Base-by-base conservation (phyloP, 1,140 invertebrate genomes). In the Tetraneura akinire region DNA sequence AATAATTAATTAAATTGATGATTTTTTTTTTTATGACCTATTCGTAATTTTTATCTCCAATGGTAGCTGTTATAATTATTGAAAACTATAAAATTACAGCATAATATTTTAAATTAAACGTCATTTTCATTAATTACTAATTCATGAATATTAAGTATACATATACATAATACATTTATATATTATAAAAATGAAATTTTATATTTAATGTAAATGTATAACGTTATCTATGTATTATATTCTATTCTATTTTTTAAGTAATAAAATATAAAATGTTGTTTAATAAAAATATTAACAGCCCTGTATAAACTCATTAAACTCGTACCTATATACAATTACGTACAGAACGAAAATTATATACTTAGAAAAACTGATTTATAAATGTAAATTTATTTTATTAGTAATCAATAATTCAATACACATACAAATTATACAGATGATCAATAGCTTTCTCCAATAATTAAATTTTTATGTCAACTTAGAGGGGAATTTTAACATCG, bases 151-250 rank as follows among this genome's bases (percentile, higher is more conserved):
- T n/a, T 49, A 49, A 2, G 47, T 49, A 49, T 49, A 11, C 14
- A 49, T 4, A 11, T 49, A 49, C 13, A 8, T 49, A 51, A 18
- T 18, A 51, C 5, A 18, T 51, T 16, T 51, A 51, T 6, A 3
- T n/a, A n/a, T n/a, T 53, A 53, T 53, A 53, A 66, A 66, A 66
- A 21, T 10, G 18, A 13, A 32, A n/a, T 42, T 66, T 66, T 42
- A 10, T 37, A 42, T 37, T 21, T 42, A 21, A 10, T 11, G 10
- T 21, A 42, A 42, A 5, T 18, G 4, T 5, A 21, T 66, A 66
- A 66, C n/a, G 21, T 64, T 21, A 66, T 66, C 14, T 62, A 29
- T 32, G 26, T 5, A n/a, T n/a, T n/a, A n/a, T n/a, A n/a, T n/a
- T n/a, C n/a, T 23, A 18, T 37, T 37, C 32, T 37, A 37, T 37